A percentile compares a stretch with the other conserved stretches of the same genome.
phyloP scores from a whole-genome alignment of 2,888 invertebrate genomes.

The Glyphotaelius pellucidus region DNA sequence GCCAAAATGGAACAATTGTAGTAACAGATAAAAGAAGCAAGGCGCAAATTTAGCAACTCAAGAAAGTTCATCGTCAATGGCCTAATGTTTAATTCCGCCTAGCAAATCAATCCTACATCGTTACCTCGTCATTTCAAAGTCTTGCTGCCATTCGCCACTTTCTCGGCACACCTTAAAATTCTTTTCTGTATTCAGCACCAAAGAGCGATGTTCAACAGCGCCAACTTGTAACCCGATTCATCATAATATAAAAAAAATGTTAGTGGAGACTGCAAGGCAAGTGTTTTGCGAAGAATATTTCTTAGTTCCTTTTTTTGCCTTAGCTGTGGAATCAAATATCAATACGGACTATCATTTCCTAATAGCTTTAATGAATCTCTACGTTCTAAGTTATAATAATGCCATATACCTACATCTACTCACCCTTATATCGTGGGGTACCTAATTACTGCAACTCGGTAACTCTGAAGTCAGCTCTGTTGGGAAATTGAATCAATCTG shows the following conservation, averaged over 20 bases:
- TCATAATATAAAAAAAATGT: background rate
- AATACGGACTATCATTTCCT: no score
- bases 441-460: no score
- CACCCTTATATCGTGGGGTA: background rate
- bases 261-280: background rate
- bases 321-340: no score
- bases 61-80: background rate
- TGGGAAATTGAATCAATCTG: no score
- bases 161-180: background rate
- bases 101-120: background rate
- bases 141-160: background rate
- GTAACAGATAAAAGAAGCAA: background rate
- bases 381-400: background rate
- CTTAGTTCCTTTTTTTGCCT: background rate
- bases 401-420: background rate
- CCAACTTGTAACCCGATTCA: background rate
- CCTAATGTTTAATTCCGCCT: background rate
- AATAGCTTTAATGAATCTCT: background rate
- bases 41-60: background rate
- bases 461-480: no score
- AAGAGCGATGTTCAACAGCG: background rate
- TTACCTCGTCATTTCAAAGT: background rate
- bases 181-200: background rate
- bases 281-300: background rate
- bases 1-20: background rate